Base-by-base conservation (phyloP, 2,888 invertebrate genomes). In the Aporophyla nigra region DNA sequence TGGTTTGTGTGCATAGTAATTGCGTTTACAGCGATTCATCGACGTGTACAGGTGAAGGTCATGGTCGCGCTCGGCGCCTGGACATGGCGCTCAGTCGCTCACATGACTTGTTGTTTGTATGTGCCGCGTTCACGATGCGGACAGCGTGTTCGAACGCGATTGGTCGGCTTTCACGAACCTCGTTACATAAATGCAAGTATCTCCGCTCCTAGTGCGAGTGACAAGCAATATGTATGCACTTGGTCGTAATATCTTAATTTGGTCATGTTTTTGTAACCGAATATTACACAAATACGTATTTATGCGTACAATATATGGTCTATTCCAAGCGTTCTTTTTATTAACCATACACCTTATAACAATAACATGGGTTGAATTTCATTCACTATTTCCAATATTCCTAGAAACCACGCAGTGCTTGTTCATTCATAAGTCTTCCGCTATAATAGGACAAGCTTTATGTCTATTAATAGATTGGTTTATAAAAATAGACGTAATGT, bases 21-120 rank as follows among this genome's bases (percentile, higher is more conserved):
- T 88, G 82, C 91, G 91, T 91, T 92, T 90, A 90, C 87, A 87
- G 90, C 90, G 90, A 91, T 90, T 88, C 88, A 86, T 88, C 86
- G 89, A 83, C 87, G 85, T 88, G 85, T 87, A 86, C 91, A 91
- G 90, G 92, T 93, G 95, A 95, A 95, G 96, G 95, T 95, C 95
- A 95, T 88, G 95, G 94, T 89, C 94, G 91, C 78, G 85, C 69
- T 69, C 65, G 92, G 92, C 94, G 94, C 91, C 91, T 90, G 92
- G 88, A 87, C 89, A 90, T 87, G 87, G 87, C 81, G 80, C 88
- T 87, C 87, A 67, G 77, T 82, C 90, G 88, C 92, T 95, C 94
- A 94, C 94, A 94, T 94, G 94, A 95, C 93, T 93, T 84, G 92
- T 93, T 86, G 92, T 90, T 90, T 90, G 92, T 89, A 84, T 84